Evolutionary conservation across 2,797 vertebrate genomes (phyloP), one percentile per base, ranked within the genome.

Genomic region (Cuculus canorus): DNA sequence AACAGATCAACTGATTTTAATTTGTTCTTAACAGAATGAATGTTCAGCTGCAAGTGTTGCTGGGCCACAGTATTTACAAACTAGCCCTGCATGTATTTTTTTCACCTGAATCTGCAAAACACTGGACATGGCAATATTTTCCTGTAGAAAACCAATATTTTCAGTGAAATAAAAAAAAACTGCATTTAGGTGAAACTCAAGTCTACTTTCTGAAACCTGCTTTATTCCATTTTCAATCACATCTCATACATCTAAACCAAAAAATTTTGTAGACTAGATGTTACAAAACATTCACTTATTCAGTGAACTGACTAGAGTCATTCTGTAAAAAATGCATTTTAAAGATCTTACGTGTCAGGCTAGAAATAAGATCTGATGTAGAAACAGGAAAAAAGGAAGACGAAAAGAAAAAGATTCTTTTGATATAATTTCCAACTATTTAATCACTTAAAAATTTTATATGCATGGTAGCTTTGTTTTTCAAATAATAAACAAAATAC

Each of bases 311-410:
- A 97, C 96, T 43, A 97, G 57, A 93, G 22, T 25, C 54, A 86
- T 57, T 95, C 77, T 89, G 37, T 71, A 59, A 86, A 90, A 87
- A 91, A 76, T 1, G 25, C 13, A 89, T 92, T 95, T 95, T 95
- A 71, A 97, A 97, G 95, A 97, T 96, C 97, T 98, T 96, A 86
- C 83, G 52, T 96, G 97, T 96, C 93, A 96, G 78, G 73, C 22
- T 95, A 95, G 65, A 96, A 95, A 92, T 79, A 89, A 86, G 66
- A 96, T 91, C 93, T 93, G 92, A 65, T 70, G 59, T 57, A 92
- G 82, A 96, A 96, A 95, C 39, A 64, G 52, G 64, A 73, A 78
- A 95, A 88, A 56, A 17, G 53, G 64, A 96, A 85, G 41, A 73
- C 25, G 93, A 86, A 88, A 73, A 86, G 53, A 84, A 93, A 96